A percentile compares a stretch with the other conserved stretches of the same genome.
Evolutionary conservation across 2,797 vertebrate genomes (phyloP).

Genomic region (Anguilla megastoma): DNA sequence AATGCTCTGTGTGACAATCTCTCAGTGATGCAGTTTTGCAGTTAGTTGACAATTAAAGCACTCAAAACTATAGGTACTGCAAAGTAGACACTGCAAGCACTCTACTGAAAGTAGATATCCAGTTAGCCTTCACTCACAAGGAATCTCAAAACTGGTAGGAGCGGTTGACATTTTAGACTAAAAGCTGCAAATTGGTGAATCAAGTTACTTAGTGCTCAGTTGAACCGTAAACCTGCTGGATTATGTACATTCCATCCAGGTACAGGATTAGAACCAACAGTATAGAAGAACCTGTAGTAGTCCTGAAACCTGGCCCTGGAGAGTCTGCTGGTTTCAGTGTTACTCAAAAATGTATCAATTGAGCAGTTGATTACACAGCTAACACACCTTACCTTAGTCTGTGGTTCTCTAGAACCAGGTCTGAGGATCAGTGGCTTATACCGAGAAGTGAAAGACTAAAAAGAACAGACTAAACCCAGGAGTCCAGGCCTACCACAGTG

Average conservation of each 20-base stretch:
- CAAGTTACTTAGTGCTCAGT: not conserved
- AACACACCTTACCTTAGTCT: not conserved
- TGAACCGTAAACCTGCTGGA: not conserved
- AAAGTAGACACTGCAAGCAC: not conserved
- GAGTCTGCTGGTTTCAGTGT: not conserved
- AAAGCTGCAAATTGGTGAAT: not conserved
- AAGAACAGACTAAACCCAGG: not conserved
- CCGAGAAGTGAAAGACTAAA: not conserved
- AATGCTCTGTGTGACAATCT: not conserved
- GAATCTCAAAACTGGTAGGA: not conserved
- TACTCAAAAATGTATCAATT: not conserved
- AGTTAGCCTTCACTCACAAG: not conserved
- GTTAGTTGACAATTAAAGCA: not conserved
- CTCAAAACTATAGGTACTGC: not conserved
- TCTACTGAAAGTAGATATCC: not conserved
- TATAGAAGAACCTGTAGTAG: not conserved
- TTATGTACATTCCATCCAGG: not conserved
- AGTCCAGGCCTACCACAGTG: constrained; percentile 80
- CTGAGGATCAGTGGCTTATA: not conserved
- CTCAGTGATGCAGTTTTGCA: not conserved
- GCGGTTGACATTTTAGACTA: not conserved
- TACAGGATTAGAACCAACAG: not conserved
- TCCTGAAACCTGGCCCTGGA: not conserved
- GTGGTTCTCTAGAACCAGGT: not conserved
- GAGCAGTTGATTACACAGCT: not conserved